These are phyloP conservation scores for Thamnophis elegans DNA, from an alignment of 2,797 vertebrate genomes.

Conservation along the genomic window DNA sequence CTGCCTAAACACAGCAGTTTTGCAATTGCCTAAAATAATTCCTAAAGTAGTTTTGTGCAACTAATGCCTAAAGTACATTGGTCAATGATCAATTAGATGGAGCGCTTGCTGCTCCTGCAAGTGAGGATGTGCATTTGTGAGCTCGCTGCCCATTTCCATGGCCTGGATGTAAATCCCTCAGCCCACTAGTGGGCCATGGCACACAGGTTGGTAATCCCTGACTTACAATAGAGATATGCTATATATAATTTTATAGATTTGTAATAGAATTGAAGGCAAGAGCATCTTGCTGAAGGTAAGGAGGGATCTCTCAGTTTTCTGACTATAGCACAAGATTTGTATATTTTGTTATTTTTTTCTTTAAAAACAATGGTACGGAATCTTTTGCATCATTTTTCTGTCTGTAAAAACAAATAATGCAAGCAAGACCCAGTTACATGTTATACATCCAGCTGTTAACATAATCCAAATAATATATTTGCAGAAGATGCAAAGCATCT, in stretches of 20 bases:
- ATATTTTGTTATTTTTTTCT: not conserved
- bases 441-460: not conserved
- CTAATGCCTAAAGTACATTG: not conserved
- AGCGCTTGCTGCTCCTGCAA: too few relatives aligned
- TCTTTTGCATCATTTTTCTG: not conserved
- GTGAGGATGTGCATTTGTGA: too few relatives aligned
- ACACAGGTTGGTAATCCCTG: too few relatives aligned
- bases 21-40: not conserved
- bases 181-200: too few relatives aligned
- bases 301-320: not conserved
- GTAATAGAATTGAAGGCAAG: not conserved
- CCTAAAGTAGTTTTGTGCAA: not conserved
- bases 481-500: not conserved
- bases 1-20: not conserved
- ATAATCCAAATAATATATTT: not conserved
- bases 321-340: not conserved
- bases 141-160: too few relatives aligned
- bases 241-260: not conserved
- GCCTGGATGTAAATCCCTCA: too few relatives aligned
- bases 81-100: not conserved
- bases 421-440: not conserved
- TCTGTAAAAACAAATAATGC: not conserved
- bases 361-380: not conserved
- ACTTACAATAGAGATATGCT: not conserved
- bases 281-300: not conserved